Evolutionary conservation across 2,113 vertebrate species (phyloP).

Genomic region (Microcebus griseorufus): DNA sequence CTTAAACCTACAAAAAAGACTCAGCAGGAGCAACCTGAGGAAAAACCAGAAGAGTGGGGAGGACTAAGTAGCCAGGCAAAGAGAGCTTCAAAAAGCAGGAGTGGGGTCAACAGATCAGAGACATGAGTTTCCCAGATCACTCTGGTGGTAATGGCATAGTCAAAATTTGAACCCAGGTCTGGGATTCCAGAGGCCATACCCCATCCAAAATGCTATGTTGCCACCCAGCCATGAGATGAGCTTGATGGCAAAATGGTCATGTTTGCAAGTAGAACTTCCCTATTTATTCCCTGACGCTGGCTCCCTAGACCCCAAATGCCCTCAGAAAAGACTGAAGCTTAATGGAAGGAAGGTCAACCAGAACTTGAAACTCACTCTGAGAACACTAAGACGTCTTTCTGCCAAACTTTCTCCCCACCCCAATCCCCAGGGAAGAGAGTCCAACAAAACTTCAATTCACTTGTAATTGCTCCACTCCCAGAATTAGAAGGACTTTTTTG

Average conservation of each 20-base stretch:
- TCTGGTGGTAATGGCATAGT: background rate
- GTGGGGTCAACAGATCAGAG: background rate
- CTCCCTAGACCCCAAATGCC: slow-evolving; percentile 69
- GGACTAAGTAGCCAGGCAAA: background rate
- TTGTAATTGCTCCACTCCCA: slow-evolving; percentile 78
- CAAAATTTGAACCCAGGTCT: background rate
- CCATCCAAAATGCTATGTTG: background rate
- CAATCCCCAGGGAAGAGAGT: slow-evolving; percentile 69
- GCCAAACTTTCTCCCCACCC: slow-evolving; percentile 72
- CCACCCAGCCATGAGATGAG: background rate
- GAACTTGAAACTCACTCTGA: slow-evolving; percentile 70
- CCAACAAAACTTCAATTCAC: slow-evolving; percentile 78
- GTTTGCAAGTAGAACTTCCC: background rate
- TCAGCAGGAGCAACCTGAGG: background rate
- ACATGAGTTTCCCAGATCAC: background rate
- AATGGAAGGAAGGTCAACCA: slow-evolving; percentile 73
- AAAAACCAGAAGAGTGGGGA: background rate
- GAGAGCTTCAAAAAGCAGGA: background rate
- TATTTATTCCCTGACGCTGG: background rate
- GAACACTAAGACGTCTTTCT: slow-evolving; percentile 64
- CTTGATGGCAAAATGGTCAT: background rate
- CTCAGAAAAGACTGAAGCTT: slow-evolving; percentile 51
- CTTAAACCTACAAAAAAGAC: background rate
- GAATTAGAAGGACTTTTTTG: slow-evolving; percentile 67
- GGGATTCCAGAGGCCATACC: background rate